These are phyloP conservation scores for Tympanoctomys barrerae DNA, from an alignment of 2,797 vertebrate species.

Conservation along the genomic window DNA sequence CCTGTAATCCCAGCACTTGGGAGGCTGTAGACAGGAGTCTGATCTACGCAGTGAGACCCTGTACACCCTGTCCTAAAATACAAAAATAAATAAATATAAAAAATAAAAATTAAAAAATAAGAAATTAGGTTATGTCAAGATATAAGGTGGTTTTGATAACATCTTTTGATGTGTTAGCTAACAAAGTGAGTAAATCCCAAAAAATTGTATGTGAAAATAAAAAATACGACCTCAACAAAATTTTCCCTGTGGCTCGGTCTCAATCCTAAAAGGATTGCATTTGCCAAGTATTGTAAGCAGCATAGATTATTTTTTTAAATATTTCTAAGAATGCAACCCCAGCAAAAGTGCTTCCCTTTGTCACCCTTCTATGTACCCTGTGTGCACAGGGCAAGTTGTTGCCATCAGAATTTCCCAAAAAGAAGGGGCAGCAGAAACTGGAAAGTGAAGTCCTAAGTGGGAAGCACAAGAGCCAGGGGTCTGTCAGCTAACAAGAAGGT, in stretches of 20 bases:
- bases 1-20: no score
- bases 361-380: background rate
- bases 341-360: background rate
- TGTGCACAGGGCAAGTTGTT: background rate
- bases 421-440: background rate
- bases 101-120: background rate
- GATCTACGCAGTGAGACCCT: no score
- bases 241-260: background rate
- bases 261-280: background rate
- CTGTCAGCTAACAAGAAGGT: background rate
- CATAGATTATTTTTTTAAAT: background rate
- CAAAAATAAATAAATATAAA: no score
- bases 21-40: no score
- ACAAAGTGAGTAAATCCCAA: background rate
- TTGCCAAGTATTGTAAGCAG: conserved; percentile 10
- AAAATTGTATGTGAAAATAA: background rate
- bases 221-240: background rate
- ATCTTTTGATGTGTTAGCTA: background rate
- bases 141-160: background rate
- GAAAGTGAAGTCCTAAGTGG: background rate
- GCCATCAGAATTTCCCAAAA: background rate
- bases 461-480: background rate
- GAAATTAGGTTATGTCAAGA: background rate
- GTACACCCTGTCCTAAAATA: no score
- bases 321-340: background rate